These are phyloP conservation scores for Genyomyrus donnyi DNA, from an alignment of 2,113 vertebrate genomes.

Conservation along the genomic window DNA sequence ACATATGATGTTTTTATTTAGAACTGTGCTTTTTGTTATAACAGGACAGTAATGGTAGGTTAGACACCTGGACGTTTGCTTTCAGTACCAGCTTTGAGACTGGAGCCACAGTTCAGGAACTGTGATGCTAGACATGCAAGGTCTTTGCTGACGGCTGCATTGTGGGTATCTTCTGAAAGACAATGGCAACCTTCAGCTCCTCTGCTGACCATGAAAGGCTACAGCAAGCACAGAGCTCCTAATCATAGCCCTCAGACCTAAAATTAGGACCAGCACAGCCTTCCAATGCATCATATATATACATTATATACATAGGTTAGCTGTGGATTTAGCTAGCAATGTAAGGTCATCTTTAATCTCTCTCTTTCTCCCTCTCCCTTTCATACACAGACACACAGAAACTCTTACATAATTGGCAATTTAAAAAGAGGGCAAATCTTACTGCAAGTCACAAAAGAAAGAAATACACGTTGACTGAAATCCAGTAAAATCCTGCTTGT, in stretches of 20 bases:
- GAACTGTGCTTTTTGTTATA: not conserved
- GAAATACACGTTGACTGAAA: not conserved
- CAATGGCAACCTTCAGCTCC: constrained; percentile 8
- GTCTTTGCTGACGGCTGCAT: not conserved
- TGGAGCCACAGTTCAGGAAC: not conserved
- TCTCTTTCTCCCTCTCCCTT: not conserved
- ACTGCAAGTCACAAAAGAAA: not conserved
- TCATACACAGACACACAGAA: not conserved
- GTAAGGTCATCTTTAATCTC: not conserved
- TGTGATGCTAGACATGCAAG: not conserved
- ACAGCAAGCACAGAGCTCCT: not conserved
- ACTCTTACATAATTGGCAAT: not conserved
- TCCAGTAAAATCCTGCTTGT: not conserved
- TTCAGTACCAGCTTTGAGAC: not conserved
- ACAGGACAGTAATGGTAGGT: not conserved
- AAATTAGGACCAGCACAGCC: not conserved
- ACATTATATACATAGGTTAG: not conserved
- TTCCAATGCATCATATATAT: not conserved
- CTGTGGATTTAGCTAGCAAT: not conserved
- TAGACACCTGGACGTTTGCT: not conserved
- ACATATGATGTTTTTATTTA: not conserved
- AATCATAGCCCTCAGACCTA: constrained; percentile 11
- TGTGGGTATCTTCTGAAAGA: constrained; percentile 11
- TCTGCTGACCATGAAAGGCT: not conserved
- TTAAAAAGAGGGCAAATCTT: not conserved